phyloP scores from a whole-genome alignment of 2,888 invertebrate genomes.

The Eulithis testata region DNA sequence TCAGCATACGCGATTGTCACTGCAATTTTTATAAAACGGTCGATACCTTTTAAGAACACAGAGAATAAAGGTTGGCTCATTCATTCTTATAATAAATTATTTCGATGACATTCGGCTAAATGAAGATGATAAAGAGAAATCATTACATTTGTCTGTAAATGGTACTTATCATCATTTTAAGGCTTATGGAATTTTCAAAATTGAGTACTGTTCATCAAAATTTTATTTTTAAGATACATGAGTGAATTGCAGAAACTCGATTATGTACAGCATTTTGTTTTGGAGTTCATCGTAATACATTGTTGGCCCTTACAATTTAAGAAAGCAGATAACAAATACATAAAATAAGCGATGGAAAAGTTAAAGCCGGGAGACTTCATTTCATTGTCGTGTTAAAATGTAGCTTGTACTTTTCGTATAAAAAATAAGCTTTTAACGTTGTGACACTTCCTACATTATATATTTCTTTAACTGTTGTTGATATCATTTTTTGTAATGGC shows the following conservation, averaged over 20 bases:
- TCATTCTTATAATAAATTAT: conserved; percentile 32
- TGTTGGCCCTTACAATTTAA: no score
- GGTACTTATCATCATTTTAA: conserved; percentile 24
- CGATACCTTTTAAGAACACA: neutral
- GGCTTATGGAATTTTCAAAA: conserved; percentile 27
- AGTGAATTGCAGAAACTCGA: no score
- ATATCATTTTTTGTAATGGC: neutral
- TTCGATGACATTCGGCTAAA: conserved; percentile 28
- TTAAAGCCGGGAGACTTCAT: no score
- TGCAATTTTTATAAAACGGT: neutral
- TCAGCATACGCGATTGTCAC: neutral
- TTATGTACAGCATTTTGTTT: no score
- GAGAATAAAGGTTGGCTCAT: conserved; percentile 31
- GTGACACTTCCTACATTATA: neutral
- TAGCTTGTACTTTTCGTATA: no score
- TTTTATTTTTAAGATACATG: neutral
- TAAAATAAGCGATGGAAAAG: no score
- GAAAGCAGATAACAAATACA: no score
- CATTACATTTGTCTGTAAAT: conserved; percentile 27
- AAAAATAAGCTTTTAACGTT: no score
- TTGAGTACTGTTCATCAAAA: conserved; percentile 26
- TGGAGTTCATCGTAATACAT: no score
- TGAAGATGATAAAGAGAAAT: conserved; percentile 30
- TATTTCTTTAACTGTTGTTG: neutral
- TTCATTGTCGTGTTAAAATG: no score